Evolutionary conservation across 2,113 vertebrate genomes (phyloP).

Genomic region (Nesoenas mayeri): DNA sequence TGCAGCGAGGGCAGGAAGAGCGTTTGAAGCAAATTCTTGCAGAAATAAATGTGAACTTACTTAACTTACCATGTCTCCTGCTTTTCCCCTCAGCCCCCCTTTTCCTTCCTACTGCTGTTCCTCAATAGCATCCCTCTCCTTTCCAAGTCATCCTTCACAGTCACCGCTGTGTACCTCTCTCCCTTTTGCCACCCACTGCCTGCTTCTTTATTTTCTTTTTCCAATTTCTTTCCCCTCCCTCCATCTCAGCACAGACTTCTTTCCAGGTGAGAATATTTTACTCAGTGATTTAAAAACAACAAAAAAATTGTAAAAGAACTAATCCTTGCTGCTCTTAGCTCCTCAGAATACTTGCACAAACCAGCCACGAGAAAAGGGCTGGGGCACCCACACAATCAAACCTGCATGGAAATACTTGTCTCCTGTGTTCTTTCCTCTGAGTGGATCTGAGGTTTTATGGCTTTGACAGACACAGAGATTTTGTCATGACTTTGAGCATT

Average conservation of each 20-base stretch:
- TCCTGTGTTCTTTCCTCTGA: background rate
- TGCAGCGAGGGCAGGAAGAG: constrained; percentile 61
- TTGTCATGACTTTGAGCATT: background rate
- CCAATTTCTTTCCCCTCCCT: constrained; percentile 41
- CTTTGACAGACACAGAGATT: background rate
- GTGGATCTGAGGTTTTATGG: background rate
- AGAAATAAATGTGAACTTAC: constrained; percentile 74
- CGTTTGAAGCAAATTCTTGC: constrained; percentile 67
- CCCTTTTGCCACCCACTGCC: constrained; percentile 55
- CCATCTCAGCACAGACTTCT: constrained; percentile 23
- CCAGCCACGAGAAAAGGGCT: background rate
- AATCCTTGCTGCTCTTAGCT: background rate
- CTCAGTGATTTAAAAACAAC: background rate
- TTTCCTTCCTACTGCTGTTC: constrained; percentile 62
- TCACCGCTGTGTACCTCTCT: constrained; percentile 26
- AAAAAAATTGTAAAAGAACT: background rate
- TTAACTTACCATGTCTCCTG: constrained; percentile 75
- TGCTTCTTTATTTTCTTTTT: constrained; percentile 59
- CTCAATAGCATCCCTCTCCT: constrained; percentile 67
- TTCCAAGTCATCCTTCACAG: constrained; percentile 62
- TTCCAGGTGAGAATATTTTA: constrained; percentile 58
- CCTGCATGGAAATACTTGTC: background rate
- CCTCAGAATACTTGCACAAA: background rate
- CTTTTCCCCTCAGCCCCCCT: constrained; percentile 41
- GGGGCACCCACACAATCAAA: background rate